A percentile compares a stretch with the other conserved stretches of the same genome.
These are phyloP conservation scores for Ichneumoninae sp. DNA, from an alignment of 2,888 invertebrate genomes.

Conservation along the genomic window DNA sequence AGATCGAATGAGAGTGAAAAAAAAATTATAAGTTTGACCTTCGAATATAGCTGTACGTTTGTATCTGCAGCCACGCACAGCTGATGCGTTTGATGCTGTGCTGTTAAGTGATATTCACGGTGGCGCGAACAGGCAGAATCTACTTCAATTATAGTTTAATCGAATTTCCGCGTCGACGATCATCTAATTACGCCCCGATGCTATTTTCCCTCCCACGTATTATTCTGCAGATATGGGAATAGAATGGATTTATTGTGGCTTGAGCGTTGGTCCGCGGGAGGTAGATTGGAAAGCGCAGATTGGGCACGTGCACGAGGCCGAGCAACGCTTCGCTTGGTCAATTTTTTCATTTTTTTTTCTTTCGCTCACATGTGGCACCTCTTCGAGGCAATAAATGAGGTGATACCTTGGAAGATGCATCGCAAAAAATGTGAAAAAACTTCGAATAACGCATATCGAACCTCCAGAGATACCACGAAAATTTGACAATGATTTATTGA, in stretches of 20 bases:
- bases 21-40: not conserved
- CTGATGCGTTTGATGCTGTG: not conserved
- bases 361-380: not conserved
- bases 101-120: not conserved
- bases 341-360: not conserved
- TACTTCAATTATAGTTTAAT: conserved; percentile 52
- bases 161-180: conserved; percentile 50
- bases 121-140: conserved; percentile 16
- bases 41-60: not conserved
- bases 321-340: not conserved
- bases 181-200: conserved; percentile 47
- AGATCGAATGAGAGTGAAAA: conserved; percentile 26
- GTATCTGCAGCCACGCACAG: not conserved
- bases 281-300: conserved; percentile 7
- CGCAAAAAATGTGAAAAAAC: not conserved
- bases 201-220: conserved; percentile 22
- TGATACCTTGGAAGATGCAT: not conserved
- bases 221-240: conserved; percentile 17
- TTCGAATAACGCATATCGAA: not conserved
- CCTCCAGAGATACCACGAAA: not conserved
- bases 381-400: not conserved
- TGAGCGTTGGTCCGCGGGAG: not conserved
- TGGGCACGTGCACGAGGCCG: not conserved
- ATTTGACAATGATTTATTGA: no score
- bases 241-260: conserved; percentile 3